These are phyloP conservation scores for Pelosia muscerda DNA, from an alignment of 2,888 invertebrate species.

Conservation along the genomic window DNA sequence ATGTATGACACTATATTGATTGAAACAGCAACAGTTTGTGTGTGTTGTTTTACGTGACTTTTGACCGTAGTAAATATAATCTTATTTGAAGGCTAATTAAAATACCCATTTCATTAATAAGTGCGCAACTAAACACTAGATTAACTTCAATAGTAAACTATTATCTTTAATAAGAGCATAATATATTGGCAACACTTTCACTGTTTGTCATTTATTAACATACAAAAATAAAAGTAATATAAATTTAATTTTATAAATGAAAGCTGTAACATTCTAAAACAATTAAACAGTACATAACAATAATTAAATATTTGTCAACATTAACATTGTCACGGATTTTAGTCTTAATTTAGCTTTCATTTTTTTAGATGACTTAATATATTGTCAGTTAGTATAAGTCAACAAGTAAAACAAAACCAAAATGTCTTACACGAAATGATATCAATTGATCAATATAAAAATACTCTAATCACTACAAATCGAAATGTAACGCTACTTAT, in stretches of 20 bases:
- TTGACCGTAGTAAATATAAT: not conserved
- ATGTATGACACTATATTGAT: not conserved
- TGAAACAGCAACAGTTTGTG: not conserved
- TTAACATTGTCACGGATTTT: not conserved
- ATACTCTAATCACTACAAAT: not conserved
- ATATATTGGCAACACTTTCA: slow-evolving; percentile 10
- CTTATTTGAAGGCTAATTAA: not conserved
- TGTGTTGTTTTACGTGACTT: not conserved
- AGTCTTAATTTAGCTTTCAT: not conserved
- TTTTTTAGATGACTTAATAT: not conserved
- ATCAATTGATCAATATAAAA: no score
- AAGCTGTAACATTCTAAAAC: not conserved
- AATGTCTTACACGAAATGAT: not conserved
- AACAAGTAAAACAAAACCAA: not conserved
- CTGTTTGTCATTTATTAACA: not conserved
- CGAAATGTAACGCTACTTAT: slow-evolving; percentile 9
- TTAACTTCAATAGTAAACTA: no score
- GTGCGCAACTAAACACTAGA: not conserved
- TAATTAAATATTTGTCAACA: not conserved
- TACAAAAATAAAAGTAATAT: not conserved
- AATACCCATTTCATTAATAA: not conserved
- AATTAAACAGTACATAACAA: not conserved
- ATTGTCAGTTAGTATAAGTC: no score
- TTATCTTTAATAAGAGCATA: not conserved
- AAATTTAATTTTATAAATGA: not conserved